Conservation (phyloP, 2,797 vertebrate genomes). For the Naso thynnoides region DNA sequence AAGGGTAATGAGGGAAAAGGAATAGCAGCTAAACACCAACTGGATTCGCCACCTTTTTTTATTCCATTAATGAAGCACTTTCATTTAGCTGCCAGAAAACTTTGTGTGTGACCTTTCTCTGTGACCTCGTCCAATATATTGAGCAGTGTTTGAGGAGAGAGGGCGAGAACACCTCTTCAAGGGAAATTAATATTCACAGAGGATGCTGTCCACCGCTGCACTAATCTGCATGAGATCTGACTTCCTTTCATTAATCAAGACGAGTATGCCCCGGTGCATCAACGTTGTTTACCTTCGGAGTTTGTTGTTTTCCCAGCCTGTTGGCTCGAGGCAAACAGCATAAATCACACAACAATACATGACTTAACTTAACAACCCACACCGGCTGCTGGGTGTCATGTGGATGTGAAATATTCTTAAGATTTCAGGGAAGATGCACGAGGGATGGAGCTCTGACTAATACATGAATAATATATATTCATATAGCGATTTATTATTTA, state of each 20-base stretch:
- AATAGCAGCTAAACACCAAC: constrained; percentile 66
- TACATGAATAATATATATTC: constrained; percentile 31
- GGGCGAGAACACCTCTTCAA: constrained; percentile 73
- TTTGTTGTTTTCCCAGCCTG: constrained; percentile 80
- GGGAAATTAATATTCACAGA: constrained; percentile 82
- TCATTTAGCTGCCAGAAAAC: constrained; percentile 78
- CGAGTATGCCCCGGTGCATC: constrained; percentile 76
- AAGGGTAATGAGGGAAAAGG: constrained; percentile 49
- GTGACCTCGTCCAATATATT: constrained; percentile 73
- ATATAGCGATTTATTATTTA: constrained; percentile 29
- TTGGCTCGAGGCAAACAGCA: constrained; percentile 80
- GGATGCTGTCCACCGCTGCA: constrained; percentile 73
- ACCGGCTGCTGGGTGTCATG: constrained; percentile 31
- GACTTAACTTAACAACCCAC: constrained; percentile 64
- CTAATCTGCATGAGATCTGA: constrained; percentile 84
- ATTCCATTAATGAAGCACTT: constrained; percentile 78
- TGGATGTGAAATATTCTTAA: constrained; percentile 39
- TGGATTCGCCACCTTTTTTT: constrained; percentile 69
- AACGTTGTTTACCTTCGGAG: constrained; percentile 76
- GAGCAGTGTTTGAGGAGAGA: constrained; percentile 68
- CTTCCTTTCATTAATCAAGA: constrained; percentile 85
- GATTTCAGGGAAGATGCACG: constrained; percentile 17
- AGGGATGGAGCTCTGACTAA: constrained; percentile 8
- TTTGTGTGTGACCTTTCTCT: constrained; percentile 74
- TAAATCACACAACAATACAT: constrained; percentile 74